Conservation (phyloP, 2,113 vertebrate genomes). For the Greenwoodochromis staneri region DNA sequence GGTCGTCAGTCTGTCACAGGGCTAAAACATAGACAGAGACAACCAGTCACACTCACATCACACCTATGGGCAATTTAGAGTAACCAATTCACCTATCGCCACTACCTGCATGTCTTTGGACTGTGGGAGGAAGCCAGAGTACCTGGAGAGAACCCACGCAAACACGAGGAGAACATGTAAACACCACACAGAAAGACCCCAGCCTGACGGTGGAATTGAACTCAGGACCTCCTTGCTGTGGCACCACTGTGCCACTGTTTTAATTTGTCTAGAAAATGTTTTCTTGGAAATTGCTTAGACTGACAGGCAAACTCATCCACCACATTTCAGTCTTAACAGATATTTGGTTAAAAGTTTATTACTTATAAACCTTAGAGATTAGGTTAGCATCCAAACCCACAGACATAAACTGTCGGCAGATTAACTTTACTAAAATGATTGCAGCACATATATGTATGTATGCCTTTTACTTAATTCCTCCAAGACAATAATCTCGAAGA, state of each 20-base stretch:
- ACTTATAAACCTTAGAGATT: background rate
- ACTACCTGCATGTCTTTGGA: background rate
- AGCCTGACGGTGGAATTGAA: background rate
- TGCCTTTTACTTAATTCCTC: background rate
- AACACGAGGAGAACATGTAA: background rate
- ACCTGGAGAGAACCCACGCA: background rate
- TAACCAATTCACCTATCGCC: background rate
- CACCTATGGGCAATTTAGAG: background rate
- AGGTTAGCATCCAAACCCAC: background rate
- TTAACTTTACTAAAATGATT: background rate
- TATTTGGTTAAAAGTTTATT: background rate
- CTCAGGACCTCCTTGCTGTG: background rate
- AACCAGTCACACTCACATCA: background rate
- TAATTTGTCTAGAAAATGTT: background rate
- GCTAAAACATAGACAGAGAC: background rate
- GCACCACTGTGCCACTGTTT: background rate
- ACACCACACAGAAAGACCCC: background rate
- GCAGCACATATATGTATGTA: background rate
- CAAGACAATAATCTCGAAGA: background rate
- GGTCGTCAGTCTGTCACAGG: background rate
- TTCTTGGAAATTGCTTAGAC: background rate
- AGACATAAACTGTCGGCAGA: background rate
- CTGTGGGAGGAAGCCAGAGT: background rate
- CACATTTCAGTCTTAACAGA: background rate
- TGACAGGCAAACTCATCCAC: background rate